Evolutionary conservation across 2,797 vertebrate species (phyloP).

Genomic region (Pipistrellus pygmaeus): DNA sequence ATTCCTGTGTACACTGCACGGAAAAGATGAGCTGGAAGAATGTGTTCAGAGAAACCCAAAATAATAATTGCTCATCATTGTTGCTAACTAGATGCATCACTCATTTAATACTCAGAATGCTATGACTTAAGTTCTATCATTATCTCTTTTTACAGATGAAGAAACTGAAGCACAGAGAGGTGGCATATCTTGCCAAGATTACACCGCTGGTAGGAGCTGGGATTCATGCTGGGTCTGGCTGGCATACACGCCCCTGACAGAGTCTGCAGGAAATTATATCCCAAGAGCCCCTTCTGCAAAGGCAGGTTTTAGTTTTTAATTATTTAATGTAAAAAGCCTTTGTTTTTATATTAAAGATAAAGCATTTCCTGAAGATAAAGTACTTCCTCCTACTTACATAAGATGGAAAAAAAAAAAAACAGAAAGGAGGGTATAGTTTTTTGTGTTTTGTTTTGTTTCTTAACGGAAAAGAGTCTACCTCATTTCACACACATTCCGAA

Average conservation of each 20-base stretch:
- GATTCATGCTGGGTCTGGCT: background rate
- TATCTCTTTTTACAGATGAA: background rate
- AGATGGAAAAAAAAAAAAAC: background rate
- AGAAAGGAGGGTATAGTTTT: background rate
- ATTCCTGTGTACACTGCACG: background rate
- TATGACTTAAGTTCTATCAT: background rate
- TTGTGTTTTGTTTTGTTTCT: background rate
- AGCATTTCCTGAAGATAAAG: background rate
- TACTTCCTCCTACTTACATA: conserved; percentile 21
- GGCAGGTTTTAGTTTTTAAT: background rate
- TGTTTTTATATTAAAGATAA: background rate
- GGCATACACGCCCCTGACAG: accelerated
- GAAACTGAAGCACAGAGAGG: background rate
- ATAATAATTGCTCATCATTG: background rate
- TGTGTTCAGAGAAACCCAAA: background rate
- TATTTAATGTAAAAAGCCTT: conserved; percentile 43
- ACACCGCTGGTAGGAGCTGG: background rate
- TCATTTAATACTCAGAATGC: background rate
- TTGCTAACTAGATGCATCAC: background rate
- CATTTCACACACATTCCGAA: background rate
- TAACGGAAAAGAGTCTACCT: background rate
- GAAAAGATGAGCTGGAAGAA: background rate
- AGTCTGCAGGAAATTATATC: background rate
- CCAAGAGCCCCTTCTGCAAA: background rate
- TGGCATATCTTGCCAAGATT: background rate